Evolutionary conservation across 1,140 invertebrate genomes (phyloP), one percentile per base, ranked within the genome.

Genomic region (Propsilocerus akamusi): DNA sequence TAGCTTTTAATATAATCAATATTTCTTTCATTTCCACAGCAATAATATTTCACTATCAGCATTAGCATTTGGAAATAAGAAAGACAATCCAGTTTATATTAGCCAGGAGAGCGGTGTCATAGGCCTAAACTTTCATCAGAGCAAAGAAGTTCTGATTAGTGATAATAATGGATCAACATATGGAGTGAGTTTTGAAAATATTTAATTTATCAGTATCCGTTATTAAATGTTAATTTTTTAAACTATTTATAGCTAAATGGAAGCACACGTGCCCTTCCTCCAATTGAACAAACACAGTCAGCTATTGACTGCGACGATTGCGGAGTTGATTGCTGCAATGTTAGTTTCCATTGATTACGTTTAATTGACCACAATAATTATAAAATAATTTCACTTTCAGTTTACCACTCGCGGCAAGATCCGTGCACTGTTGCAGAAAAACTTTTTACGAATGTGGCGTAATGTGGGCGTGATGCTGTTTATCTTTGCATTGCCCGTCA

Each of bases 391-490:
- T 49, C 25, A 4, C 20, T 25, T 37, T 32, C 56, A 73, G 64
- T 52, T 78, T 7, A 81, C 79, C 14, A 77, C 73, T 11, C 66
- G 69, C 26, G 80, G 81, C 25, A 83, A 81, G 58, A 80, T 85
- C 52, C 72, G 72, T 52, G 90, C 91, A 7, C 65, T 95, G 28
- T 72, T 92, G 48, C 84, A 88, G 65, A 97, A 97, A 68, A 97
- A 96, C 67, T 82, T 94, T 61, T 73, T 92, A 24, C 76, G 87
- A 53, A 90, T 95, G 81, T 88, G 84, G 78, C 74, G 92, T 53
- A 96, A 96, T 64, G 83, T 92, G 46, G 86, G 85, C 34, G 81
- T 92, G 17, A 86, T 93, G 78, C 66, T 87, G 52, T 96, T 96
- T 67, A 89, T 95, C 58, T 90, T 95, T 59, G 80, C 83, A 8